Evolutionary conservation across 2,888 invertebrate genomes (phyloP).

Genomic region (Ethmia dodecea): DNA sequence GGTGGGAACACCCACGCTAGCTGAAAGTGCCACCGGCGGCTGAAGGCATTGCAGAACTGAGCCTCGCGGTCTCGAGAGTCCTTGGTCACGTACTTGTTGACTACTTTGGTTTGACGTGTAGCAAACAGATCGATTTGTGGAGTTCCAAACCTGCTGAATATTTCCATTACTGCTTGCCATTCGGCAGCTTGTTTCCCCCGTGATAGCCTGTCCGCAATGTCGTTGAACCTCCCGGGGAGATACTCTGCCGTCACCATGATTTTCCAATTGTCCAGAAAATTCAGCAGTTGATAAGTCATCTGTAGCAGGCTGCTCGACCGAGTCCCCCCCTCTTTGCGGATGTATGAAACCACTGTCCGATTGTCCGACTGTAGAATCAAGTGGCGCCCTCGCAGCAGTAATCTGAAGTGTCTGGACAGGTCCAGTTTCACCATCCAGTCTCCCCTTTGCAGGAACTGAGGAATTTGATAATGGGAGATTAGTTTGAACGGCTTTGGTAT

Average conservation of each 20-base stretch:
- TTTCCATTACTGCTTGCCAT: constrained; percentile 17
- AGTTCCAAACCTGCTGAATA: constrained; percentile 17
- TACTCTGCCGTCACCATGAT: constrained; percentile 15
- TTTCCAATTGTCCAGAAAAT: constrained; percentile 4
- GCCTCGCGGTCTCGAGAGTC: background rate
- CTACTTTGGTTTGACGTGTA: constrained; percentile 10
- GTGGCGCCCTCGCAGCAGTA: constrained; percentile 8
- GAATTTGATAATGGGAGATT: no score
- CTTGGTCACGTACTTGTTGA: constrained; percentile 8
- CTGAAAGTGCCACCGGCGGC: constrained; percentile 19
- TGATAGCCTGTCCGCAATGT: constrained; percentile 16
- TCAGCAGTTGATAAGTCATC: background rate
- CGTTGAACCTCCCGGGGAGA: constrained; percentile 18
- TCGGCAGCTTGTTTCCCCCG: constrained; percentile 12
- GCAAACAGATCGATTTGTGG: constrained; percentile 19
- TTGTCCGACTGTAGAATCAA: constrained; percentile 19
- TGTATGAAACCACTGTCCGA: constrained; percentile 17
- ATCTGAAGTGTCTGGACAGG: background rate
- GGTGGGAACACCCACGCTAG: constrained; percentile 32
- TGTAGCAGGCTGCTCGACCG: constrained; percentile 4
- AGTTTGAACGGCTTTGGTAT: no score
- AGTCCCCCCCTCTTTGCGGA: constrained; percentile 25
- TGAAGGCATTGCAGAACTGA: constrained; percentile 22
- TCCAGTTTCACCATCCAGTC: no score
- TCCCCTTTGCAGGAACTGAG: no score